These are phyloP conservation scores for Datnioides undecimradiatus DNA, from an alignment of 2,113 vertebrate species.

Conservation along the genomic window DNA sequence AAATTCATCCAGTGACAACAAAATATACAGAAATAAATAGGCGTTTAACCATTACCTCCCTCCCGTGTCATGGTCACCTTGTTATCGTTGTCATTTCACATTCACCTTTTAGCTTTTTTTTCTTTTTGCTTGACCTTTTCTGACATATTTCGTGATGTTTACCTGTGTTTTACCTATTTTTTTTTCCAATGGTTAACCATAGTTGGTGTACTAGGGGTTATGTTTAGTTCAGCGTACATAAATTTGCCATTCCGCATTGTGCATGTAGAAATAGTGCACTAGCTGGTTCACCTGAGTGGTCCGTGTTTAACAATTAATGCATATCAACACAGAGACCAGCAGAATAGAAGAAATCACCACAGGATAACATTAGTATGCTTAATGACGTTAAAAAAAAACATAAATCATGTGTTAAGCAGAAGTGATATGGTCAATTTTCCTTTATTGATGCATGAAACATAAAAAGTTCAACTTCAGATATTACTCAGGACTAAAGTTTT, in stretches of 20 bases:
- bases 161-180: too few relatives aligned
- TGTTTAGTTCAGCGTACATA: neutral
- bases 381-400: neutral
- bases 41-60: conserved; percentile 2
- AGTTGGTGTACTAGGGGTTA: neutral
- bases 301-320: neutral
- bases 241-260: neutral
- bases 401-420: neutral
- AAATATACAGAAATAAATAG: neutral
- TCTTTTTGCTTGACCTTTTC: neutral
- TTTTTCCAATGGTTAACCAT: neutral
- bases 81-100: neutral
- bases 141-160: too few relatives aligned
- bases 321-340: neutral
- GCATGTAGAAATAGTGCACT: too few relatives aligned
- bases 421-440: neutral
- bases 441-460: conserved; percentile 2
- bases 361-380: neutral
- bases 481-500: neutral
- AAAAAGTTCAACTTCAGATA: neutral
- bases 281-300: neutral
- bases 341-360: neutral
- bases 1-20: neutral
- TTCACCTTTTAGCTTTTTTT: neutral
- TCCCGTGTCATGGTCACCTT: neutral